These are phyloP conservation scores for Timandra comae DNA, from an alignment of 2,888 invertebrate species.

Conservation along the genomic window DNA sequence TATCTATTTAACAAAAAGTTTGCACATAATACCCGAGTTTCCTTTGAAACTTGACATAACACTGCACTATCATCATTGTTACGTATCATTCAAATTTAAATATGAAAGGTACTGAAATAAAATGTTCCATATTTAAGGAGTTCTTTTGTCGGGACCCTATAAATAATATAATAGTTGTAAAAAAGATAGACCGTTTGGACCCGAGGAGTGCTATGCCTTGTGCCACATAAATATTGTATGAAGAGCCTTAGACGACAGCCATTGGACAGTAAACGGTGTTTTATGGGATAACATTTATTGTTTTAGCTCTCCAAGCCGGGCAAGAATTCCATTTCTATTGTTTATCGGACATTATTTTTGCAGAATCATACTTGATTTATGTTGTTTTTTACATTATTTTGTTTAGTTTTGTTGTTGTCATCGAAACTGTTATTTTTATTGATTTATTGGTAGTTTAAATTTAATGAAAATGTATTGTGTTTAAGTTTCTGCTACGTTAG, in stretches of 20 bases:
- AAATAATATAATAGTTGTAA: constrained; percentile 35
- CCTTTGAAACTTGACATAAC: constrained; percentile 6
- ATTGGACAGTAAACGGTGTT: constrained; percentile 66
- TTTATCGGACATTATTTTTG: constrained; percentile 35
- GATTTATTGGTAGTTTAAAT: not conserved
- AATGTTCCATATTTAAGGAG: constrained; percentile 17
- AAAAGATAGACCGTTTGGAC: constrained; percentile 25
- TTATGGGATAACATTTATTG: constrained; percentile 68
- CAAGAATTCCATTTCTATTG: constrained; percentile 43
- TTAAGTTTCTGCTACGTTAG: not conserved
- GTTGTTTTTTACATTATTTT: constrained; percentile 19
- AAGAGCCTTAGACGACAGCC: constrained; percentile 57
- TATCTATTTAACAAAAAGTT: too few species aligned
- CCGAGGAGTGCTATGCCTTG: constrained; percentile 21
- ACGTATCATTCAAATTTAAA: constrained; percentile 14
- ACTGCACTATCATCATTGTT: too few species aligned
- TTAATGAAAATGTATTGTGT: not conserved
- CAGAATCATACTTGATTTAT: constrained; percentile 24
- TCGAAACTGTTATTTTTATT: not conserved
- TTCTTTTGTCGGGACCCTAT: constrained; percentile 21
- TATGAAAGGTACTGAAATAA: constrained; percentile 17
- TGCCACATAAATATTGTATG: constrained; percentile 66
- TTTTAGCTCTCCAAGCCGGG: constrained; percentile 51
- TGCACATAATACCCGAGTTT: too few species aligned
- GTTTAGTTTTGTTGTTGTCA: not conserved